Base-by-base conservation (phyloP, 2,888 invertebrate genomes). In the Drosophila neonasuta region DNA sequence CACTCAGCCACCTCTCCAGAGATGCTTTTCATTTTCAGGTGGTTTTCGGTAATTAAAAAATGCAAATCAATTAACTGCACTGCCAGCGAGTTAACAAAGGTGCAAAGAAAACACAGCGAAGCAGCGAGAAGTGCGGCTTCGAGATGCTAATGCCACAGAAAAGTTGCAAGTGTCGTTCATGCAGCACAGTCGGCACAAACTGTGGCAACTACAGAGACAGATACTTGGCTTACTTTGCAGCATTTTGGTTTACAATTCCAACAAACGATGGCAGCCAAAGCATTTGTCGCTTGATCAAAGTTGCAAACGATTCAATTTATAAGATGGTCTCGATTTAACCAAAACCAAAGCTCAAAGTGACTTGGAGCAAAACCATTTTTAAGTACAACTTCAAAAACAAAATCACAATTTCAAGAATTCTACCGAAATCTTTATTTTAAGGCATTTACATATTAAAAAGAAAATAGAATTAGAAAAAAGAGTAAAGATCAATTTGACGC, bases 11-110 rank as follows among this genome's bases (percentile, higher is more conserved):
- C 54, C 68, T 29, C 42, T 39, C 20, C 52, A 50, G 54, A 51
- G 67, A 46, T 51, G 17, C 58, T 39, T 58, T 48, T 61, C 39
- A 55, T 49, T 64, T 58, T 61, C 49, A 67, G 80, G 54, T 76
- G 36, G 34, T 57, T 67, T 74, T 78, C 62, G 72, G 82, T 82
- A 85, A 82, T 85, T 82, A 82, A 85, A 82, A 85, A 81, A 75
- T 82, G 82, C 80, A 82, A 85, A 82, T 82, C 82, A 85, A 82
- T 82, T 85, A 85, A 80, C 74, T 71, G 66, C 54, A 51, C 58
- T 29, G 8, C 24, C 7, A 20, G 49, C 7, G 20, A 36, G 30
- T 8, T 8, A 34, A 32, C 51, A 55, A 48, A 51, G 58, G 15
- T 1, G 11, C 41, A 34, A 15, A 15, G 36, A 36, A 36, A n/a